Conservation (phyloP, 2,888 invertebrate genomes). For the Agriopis leucophaearia region DNA sequence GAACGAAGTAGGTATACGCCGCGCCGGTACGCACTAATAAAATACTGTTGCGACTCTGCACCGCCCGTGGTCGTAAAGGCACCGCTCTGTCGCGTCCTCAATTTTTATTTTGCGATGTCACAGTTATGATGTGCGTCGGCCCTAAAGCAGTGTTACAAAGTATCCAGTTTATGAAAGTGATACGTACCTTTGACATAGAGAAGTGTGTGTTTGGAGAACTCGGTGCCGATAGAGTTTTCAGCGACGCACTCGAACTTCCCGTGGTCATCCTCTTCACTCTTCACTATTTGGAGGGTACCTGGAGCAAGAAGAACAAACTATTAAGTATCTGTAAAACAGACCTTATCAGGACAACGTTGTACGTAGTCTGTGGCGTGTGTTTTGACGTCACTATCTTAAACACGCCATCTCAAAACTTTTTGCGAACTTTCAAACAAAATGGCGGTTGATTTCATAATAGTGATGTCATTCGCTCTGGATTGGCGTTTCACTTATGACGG, state of each 20-base stretch:
- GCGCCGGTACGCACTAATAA: no score
- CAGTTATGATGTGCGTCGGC: neutral
- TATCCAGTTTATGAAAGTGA: constrained; percentile 18
- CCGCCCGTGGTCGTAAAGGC: neutral
- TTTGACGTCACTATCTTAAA: no score
- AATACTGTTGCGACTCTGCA: no score
- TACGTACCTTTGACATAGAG: constrained; percentile 96
- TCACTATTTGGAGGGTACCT: constrained; percentile 96
- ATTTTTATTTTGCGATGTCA: neutral
- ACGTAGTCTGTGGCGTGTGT: neutral
- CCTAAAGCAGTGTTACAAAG: neutral
- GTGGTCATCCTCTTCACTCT: constrained; percentile 96
- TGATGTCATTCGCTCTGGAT: no score
- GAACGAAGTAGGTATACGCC: no score
- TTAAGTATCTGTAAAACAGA: neutral
- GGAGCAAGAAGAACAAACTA: constrained; percentile 54
- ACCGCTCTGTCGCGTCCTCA: neutral
- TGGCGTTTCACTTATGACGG: no score
- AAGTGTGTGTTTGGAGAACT: constrained; percentile 95
- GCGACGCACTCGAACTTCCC: constrained; percentile 99
- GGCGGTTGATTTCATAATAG: no score
- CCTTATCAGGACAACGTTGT: neutral
- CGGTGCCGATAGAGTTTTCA: constrained; percentile 96
- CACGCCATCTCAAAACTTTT: no score
- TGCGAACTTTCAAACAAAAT: no score